A percentile compares a stretch with the other conserved stretches of the same genome.
phyloP scores from a whole-genome alignment of 2,113 vertebrate species.

The Daboia siamensis region DNA sequence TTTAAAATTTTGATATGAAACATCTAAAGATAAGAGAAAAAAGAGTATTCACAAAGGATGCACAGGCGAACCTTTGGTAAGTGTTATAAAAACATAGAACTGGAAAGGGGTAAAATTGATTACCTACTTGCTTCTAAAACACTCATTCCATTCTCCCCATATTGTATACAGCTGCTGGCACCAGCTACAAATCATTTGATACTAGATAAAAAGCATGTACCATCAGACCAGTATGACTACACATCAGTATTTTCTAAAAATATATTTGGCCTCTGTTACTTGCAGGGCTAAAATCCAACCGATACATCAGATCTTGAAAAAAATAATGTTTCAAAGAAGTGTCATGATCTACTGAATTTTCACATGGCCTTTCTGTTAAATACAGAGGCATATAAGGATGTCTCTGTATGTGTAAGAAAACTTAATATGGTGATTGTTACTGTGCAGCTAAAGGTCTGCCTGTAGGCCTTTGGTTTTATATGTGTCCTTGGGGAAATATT shows the following conservation, averaged over 20 bases:
- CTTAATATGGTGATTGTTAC: not conserved
- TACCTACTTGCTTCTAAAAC: not conserved
- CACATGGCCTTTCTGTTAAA: not conserved
- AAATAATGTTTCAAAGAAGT: not conserved
- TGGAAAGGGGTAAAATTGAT: not conserved
- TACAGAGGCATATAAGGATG: not conserved
- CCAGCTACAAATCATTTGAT: not conserved
- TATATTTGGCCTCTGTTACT: not conserved
- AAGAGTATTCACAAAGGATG: not conserved
- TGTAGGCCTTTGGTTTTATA: not conserved
- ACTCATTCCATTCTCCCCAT: not conserved
- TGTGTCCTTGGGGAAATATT: not conserved
- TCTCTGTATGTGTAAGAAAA: not conserved
- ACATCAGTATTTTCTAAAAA: conserved; percentile 6
- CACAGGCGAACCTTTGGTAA: not conserved
- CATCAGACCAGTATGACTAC: not conserved
- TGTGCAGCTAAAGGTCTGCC: not conserved
- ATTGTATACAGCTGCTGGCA: not conserved
- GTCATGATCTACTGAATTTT: not conserved
- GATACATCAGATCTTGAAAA: not conserved
- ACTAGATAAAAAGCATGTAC: not conserved
- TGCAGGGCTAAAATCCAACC: conserved; percentile 11
- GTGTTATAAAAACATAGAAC: not conserved
- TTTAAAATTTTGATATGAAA: not conserved
- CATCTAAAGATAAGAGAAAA: not conserved